Evolutionary conservation across 1,140 invertebrate genomes (phyloP), one percentile per base, ranked within the genome.

Genomic region (Drosophila pallidifrons): DNA sequence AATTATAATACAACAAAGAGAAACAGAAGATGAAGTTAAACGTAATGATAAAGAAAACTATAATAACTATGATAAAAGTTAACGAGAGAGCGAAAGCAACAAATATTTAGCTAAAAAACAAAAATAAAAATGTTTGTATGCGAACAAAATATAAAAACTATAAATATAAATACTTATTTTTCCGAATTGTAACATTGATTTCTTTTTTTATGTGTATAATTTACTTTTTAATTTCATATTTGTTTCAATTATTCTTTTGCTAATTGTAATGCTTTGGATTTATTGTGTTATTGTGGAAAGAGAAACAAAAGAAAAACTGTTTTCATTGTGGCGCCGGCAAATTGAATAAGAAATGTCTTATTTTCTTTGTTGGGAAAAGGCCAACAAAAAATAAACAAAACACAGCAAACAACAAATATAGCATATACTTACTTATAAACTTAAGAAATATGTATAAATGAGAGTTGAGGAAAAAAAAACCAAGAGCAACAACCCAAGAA

Each of bases 1-100:
- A 80, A 66, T 70, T 65, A 77, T 75, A 75, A 78, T 70, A 80
- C 25, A 88, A 80, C 47, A 61, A 76, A 82, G 55, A 70, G 82
- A 73, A 68, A 73, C 69, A 76, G 43, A 69, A 85, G 58, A 47
- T 38, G 57, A 64, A 79, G 20, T 55, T 38, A 49, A 64, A 47
- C 25, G 16, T 74, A 79, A 57, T 49, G 75, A 80, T 20, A 20
- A 20, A 20, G 20, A 20, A 25, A 25, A 25, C 0, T 25, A 78
- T 80, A 80, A 79, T 38, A 38, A 38, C 35, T 38, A 80, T 57
- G 68, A 73, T 78, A 77, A 75, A 79, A 32, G 45, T 15, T 54
- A 67, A 66, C 20, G 20, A 70, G 32, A 65, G 57, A 65, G 73
- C 59, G 63, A 73, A 81, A 52, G 73, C 57, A 82, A 87, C 67